These are phyloP conservation scores for Psettodes erumei DNA, from an alignment of 2,113 vertebrate species.

Conservation along the genomic window DNA sequence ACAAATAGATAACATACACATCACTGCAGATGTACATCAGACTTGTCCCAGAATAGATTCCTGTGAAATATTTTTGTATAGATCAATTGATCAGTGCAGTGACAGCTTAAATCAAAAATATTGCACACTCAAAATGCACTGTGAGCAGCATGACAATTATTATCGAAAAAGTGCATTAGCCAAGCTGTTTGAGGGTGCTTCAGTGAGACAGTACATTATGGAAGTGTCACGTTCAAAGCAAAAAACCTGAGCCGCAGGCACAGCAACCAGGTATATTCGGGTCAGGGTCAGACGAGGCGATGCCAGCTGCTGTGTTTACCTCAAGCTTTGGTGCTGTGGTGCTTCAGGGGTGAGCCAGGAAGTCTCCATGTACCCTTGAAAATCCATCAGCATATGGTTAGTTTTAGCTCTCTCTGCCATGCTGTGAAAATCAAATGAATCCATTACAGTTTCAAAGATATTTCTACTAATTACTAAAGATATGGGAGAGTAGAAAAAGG, in stretches of 20 bases:
- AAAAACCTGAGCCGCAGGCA: background rate
- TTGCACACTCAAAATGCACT: slow-evolving; percentile 2
- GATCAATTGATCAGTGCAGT: background rate
- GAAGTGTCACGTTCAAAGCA: background rate
- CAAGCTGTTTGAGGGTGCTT: background rate
- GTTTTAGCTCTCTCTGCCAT: background rate
- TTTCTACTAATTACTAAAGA: background rate
- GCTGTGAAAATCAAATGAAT: background rate
- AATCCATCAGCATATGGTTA: slow-evolving; percentile 31
- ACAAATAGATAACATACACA: background rate
- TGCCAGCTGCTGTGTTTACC: slow-evolving; percentile 35
- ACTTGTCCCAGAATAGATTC: background rate
- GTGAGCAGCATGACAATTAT: background rate
- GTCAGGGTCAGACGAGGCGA: background rate
- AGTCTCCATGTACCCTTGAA: slow-evolving; percentile 19
- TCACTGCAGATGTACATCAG: background rate
- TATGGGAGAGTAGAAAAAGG: background rate
- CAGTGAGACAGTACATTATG: background rate
- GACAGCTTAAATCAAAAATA: background rate
- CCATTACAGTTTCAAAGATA: background rate
- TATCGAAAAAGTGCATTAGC: background rate
- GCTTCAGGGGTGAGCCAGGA: slow-evolving; percentile 30
- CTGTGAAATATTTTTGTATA: background rate
- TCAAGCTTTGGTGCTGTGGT: background rate
- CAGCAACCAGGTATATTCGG: slow-evolving; percentile 7